phyloP scores from a whole-genome alignment of 2,888 invertebrate species.

The Apotomis turbidana region DNA sequence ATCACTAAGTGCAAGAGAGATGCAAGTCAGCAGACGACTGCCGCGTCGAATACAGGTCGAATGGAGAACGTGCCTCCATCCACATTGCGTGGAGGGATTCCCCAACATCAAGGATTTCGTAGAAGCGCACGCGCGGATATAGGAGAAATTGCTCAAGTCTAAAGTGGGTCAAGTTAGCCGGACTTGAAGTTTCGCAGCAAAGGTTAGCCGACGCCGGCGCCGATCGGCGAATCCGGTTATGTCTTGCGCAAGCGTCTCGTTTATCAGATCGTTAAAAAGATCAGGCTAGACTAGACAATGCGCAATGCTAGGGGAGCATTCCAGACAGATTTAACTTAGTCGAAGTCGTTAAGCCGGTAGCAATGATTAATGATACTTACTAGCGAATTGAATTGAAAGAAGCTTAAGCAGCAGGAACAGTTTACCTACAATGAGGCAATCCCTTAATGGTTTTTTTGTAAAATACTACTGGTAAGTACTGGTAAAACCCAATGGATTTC shows the following conservation, averaged over 20 bases:
- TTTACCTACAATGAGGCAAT: constrained; percentile 29
- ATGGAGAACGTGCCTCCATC: constrained; percentile 29
- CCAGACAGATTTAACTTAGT: constrained; percentile 21
- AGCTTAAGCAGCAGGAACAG: constrained; percentile 15
- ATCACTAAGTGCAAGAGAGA: neutral
- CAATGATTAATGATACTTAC: constrained; percentile 2
- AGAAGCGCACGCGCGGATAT: constrained; percentile 63
- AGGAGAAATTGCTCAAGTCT: constrained; percentile 81
- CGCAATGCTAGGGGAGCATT: constrained; percentile 29
- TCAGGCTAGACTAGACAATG: constrained; percentile 47
- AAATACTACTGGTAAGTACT: constrained; percentile 45
- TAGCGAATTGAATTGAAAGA: neutral
- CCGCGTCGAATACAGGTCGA: neutral
- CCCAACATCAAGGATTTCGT: constrained; percentile 71
- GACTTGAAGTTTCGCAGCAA: constrained; percentile 79
- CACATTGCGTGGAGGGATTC: constrained; percentile 64
- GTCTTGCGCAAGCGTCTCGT: constrained; percentile 75
- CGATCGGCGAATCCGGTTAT: constrained; percentile 70
- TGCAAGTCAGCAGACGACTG: neutral
- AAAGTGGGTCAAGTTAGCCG: constrained; percentile 82
- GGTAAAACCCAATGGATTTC: constrained; percentile 69
- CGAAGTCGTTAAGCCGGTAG: constrained; percentile 1
- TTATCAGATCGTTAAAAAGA: constrained; percentile 74
- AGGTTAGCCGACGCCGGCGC: constrained; percentile 69
- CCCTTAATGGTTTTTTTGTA: constrained; percentile 5